A percentile compares a stretch with the other conserved stretches of the same genome.
Evolutionary conservation across 2,113 vertebrate genomes (phyloP).

Genomic region (Saguinus imperator): DNA sequence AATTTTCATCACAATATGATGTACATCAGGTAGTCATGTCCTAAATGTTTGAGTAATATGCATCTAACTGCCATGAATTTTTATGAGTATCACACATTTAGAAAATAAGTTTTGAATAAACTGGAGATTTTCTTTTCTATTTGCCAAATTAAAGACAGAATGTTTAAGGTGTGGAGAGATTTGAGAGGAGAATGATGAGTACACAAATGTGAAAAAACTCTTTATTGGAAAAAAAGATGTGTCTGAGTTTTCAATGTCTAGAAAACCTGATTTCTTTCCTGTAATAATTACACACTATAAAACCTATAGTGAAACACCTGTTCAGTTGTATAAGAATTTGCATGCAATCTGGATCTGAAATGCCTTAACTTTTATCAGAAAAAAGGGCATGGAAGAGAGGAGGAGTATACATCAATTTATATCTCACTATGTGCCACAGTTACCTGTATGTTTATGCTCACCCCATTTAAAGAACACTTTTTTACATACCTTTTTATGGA

Average conservation of each 20-base stretch:
- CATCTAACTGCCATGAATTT: conserved; percentile 10
- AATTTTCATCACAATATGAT: conserved; percentile 53
- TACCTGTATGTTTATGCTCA: not conserved
- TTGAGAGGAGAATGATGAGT: not conserved
- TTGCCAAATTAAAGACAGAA: not conserved
- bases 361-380: not conserved
- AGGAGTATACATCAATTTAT: not conserved
- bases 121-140: conserved; percentile 2
- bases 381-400: not conserved
- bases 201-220: not conserved
- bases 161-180: not conserved
- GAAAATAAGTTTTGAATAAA: conserved; percentile 37
- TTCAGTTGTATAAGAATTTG: not conserved
- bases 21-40: not conserved
- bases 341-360: not conserved
- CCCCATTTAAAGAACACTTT: not conserved
- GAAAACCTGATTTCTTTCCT: not conserved
- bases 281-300: not conserved
- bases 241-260: conserved; percentile 20
- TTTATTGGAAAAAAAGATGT: not conserved
- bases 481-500: not conserved
- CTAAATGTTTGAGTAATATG: conserved; percentile 50
- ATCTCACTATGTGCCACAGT: not conserved
- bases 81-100: conserved; percentile 19
- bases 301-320: not conserved